These are phyloP conservation scores for Grus americana DNA, from an alignment of 2,113 vertebrate species.

Conservation along the genomic window DNA sequence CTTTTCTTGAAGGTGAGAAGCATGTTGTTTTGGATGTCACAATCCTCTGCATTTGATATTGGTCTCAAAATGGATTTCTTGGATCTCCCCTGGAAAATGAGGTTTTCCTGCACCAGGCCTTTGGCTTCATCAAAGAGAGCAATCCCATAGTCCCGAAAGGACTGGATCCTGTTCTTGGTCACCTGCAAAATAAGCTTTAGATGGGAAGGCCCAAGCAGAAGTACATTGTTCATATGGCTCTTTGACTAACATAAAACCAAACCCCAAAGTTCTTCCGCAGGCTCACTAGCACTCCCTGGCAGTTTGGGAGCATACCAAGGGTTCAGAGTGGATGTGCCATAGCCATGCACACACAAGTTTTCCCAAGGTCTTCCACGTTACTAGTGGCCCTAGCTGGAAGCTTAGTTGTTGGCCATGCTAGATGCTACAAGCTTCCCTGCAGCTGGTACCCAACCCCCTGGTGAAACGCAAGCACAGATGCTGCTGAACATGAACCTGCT, in stretches of 20 bases:
- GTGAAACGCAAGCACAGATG: background rate
- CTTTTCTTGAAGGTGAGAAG: conserved; percentile 78
- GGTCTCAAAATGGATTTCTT: conserved; percentile 80
- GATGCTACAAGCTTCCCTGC: background rate
- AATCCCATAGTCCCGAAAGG: conserved; percentile 82
- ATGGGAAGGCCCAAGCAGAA: background rate
- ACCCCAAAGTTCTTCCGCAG: background rate
- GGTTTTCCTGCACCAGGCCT: conserved; percentile 87
- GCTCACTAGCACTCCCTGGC: background rate
- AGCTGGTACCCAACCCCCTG: background rate
- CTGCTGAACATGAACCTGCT: background rate
- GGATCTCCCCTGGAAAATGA: conserved; percentile 86
- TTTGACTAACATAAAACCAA: background rate
- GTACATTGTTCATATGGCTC: too few relatives aligned
- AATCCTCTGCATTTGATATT: conserved; percentile 74
- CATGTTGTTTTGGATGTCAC: conserved; percentile 82
- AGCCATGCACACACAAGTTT: background rate
- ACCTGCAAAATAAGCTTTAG: conserved; percentile 69
- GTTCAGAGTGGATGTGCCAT: rapidly evolving
- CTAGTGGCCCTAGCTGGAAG: background rate
- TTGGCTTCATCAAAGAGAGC: conserved; percentile 82
- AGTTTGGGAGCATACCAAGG: background rate
- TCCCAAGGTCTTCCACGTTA: background rate
- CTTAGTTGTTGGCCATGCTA: background rate
- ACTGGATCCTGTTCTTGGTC: conserved; percentile 87